Evolutionary conservation across 2,888 invertebrate genomes (phyloP), one percentile per base, ranked within the genome.

Genomic region (Chrysodeixis includens): DNA sequence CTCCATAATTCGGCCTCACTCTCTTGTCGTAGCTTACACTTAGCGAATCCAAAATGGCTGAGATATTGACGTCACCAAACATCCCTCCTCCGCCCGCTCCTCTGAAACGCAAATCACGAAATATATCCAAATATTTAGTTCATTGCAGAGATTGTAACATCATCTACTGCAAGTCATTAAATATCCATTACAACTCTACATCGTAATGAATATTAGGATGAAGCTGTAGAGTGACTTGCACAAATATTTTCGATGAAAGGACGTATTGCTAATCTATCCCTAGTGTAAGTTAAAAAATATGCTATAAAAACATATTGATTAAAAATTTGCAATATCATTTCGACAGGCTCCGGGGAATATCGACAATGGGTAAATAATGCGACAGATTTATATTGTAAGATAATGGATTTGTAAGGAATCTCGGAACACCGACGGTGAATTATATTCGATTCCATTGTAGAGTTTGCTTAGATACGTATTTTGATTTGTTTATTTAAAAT

Each of bases 1-100:
- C 99, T 97, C 99, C 99, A 96, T 99, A 99, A 96, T 99, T 99
- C 91, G 99, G 99, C 95, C 99, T 97, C 96, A 99, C 98, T 97
- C 99, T 97, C 97, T 99, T 99, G 96, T 99, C 99, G 96, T 99
- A 99, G 95, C 98, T 99, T 93, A 98, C 97, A 95, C 98, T 98
- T 95, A 98, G 97, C 84, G 98, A 98, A 96, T 98, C 98, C 95
- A 98, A 96, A 92, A 98, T 98, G 91, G 98, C 98, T 86, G 98
- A 98, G 95, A 98, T 98, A 96, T 98, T 98, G 90, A 98, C 98
- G 92, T 98, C 98, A 85, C 97, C 98, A 92, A 97, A 96, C 97
- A 97, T 98, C 90, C 97, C 98, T 76, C 97, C 97, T 81, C 97
- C 97, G 72, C 96, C 96, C 82, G 96, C 94, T 83, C 97, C 97